Evolutionary conservation across 2,888 invertebrate species (phyloP).

Genomic region (Trissolcus japonicus): DNA sequence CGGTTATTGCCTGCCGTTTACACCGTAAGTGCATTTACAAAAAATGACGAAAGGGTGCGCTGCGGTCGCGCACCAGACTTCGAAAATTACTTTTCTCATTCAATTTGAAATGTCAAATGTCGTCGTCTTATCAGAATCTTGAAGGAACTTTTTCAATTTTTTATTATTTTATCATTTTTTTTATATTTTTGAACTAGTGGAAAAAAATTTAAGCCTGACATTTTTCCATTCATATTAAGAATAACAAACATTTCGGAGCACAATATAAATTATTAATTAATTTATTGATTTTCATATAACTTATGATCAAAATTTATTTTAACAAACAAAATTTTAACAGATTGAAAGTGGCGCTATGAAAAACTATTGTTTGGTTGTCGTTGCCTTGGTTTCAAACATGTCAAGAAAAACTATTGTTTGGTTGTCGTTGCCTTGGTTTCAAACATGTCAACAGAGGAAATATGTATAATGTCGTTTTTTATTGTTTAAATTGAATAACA

Average conservation of each 20-base stretch:
- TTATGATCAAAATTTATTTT: not conserved
- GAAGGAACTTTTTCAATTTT: too few relatives aligned
- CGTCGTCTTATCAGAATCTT: too few relatives aligned
- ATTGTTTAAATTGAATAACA: constrained; percentile 1
- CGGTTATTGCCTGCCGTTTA: constrained; percentile 3
- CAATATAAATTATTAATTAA: too few relatives aligned
- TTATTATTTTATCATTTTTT: too few relatives aligned
- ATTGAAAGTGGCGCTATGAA: not conserved
- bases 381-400: constrained; percentile 26
- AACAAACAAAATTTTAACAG: not conserved
- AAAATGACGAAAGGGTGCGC: not conserved
- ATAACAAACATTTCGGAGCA: too few relatives aligned
- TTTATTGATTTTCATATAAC: not conserved
- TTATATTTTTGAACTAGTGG: too few relatives aligned
- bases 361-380: constrained; percentile 6
- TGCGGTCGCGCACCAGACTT: too few relatives aligned
- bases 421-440: constrained; percentile 23
- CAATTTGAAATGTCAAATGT: too few relatives aligned
- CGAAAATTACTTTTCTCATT: too few relatives aligned
- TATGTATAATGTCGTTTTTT: not conserved
- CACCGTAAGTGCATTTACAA: not conserved
- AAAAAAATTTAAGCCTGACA: too few relatives aligned
- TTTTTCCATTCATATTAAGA: too few relatives aligned
- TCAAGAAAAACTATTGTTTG: constrained; percentile 1
- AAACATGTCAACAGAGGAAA: constrained; percentile 10